Percentiles rank a stretch among this genome's conserved stretches.
Conservation (phyloP, 1,140 invertebrate genomes). For the Muscidifurax raptorellus region DNA sequence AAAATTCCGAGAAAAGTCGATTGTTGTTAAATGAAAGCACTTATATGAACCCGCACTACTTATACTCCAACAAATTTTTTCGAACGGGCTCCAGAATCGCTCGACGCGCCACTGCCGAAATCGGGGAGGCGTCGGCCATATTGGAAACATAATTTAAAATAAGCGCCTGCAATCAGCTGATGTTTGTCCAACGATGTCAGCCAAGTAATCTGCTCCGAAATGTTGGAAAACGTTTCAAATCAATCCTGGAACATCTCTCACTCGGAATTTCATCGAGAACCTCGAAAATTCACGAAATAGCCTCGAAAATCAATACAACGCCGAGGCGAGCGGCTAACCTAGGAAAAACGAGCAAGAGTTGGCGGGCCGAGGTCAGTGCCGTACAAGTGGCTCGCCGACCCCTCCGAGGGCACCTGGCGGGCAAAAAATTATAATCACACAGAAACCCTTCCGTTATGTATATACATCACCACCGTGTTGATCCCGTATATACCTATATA, state of each 20-base stretch:
- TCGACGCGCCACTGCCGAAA: not conserved
- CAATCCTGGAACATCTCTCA: not conserved
- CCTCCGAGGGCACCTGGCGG: no score
- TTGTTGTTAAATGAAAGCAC: no score
- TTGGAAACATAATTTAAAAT: constrained; percentile 35
- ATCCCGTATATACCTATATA: no score
- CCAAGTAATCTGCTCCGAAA: not conserved
- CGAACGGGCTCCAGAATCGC: not conserved
- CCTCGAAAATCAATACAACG: not conserved
- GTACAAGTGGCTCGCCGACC: not conserved
- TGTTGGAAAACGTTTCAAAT: not conserved
- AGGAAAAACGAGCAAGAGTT: not conserved
- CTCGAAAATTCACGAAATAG: not conserved
- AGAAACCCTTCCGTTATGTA: not conserved
- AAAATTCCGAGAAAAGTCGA: not conserved
- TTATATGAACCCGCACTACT: no score
- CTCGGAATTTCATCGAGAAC: not conserved
- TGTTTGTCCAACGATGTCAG: not conserved
- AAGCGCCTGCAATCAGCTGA: constrained; percentile 39
- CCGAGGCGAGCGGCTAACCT: not conserved
- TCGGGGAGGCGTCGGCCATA: constrained; percentile 14
- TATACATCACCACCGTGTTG: not conserved
- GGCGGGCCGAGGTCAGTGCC: not conserved
- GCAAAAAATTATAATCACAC: not conserved
- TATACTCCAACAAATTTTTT: not conserved